Percentiles rank a stretch among this genome's conserved stretches.
These are phyloP conservation scores for Drosophila rufa DNA, from an alignment of 1,140 invertebrate species.

Conservation along the genomic window DNA sequence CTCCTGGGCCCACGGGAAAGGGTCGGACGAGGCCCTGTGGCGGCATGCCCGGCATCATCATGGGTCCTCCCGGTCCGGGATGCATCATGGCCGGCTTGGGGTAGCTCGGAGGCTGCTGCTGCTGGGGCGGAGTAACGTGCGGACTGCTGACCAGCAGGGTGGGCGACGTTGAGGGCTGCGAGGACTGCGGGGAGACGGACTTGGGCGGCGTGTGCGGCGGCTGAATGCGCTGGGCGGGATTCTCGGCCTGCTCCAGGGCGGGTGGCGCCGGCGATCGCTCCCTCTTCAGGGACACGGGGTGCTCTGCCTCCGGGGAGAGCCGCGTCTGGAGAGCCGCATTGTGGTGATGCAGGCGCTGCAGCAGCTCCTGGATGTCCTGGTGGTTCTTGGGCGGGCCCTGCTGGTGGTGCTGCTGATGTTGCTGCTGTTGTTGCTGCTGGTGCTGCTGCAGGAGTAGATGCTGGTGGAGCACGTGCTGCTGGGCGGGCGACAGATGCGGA, in stretches of 20 bases:
- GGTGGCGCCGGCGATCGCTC: conserved; percentile 72
- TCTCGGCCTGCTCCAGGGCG: conserved; percentile 64
- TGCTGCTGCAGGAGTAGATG: conserved; percentile 71
- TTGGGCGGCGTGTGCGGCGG: conserved; percentile 82
- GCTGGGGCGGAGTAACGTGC: conserved; percentile 71
- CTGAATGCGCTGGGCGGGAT: conserved; percentile 80
- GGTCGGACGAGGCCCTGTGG: conserved; percentile 73
- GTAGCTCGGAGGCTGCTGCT: conserved; percentile 60
- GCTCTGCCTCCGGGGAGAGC: conserved; percentile 68
- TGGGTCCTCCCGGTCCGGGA: conserved; percentile 51
- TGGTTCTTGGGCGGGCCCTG: conserved; percentile 67
- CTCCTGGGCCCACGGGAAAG: conserved; percentile 75
- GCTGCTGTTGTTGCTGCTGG: conserved; percentile 64
- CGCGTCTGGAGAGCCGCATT: conserved; percentile 76
- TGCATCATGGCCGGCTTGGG: conserved; percentile 58
- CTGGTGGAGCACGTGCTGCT: conserved; percentile 75
- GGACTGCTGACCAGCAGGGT: conserved; percentile 74
- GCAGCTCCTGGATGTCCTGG: conserved; percentile 78
- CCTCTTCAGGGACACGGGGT: conserved; percentile 67
- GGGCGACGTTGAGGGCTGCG: conserved; percentile 79
- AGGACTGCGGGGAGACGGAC: conserved; percentile 85
- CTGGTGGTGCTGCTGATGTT: conserved; percentile 1
- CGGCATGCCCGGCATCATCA: conserved; percentile 81
- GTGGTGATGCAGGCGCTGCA: conserved; percentile 78
- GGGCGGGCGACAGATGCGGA: conserved; percentile 72